Conservation (phyloP, 2,888 invertebrate genomes). For the Zootermopsis nevadensis region DNA sequence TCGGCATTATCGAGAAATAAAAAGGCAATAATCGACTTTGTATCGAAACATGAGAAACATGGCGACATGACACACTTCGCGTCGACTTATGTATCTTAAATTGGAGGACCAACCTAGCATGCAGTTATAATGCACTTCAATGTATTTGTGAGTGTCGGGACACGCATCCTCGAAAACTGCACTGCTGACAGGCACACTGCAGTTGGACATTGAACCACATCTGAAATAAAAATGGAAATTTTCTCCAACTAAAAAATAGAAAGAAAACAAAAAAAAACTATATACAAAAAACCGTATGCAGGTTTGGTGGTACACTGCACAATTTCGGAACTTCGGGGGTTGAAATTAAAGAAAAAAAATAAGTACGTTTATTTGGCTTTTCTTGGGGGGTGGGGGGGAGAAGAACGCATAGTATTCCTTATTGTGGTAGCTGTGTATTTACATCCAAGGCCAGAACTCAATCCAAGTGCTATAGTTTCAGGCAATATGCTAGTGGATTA, state of each 20-base stretch:
- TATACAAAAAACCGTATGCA: neutral
- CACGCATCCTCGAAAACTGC: slow-evolving; percentile 69
- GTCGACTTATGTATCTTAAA: slow-evolving; percentile 5
- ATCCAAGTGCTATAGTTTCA: no score
- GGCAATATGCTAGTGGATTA: neutral
- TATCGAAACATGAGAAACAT: slow-evolving; percentile 1
- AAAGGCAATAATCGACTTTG: neutral
- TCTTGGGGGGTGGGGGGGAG: no score
- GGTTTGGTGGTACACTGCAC: neutral
- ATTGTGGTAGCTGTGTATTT: no score
- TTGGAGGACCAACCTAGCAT: slow-evolving; percentile 55
- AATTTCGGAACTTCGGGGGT: neutral
- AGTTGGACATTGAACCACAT: slow-evolving; percentile 57
- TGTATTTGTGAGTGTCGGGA: slow-evolving; percentile 70
- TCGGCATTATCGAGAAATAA: neutral
- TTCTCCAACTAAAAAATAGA: slow-evolving; percentile 44
- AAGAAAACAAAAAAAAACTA: slow-evolving; percentile 8
- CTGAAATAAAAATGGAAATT: slow-evolving; percentile 53
- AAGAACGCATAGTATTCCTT: neutral
- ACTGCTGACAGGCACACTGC: slow-evolving; percentile 58
- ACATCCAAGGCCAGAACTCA: no score
- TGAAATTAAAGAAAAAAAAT: neutral
- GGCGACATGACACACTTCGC: slow-evolving; percentile 29
- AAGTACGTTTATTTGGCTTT: slow-evolving; percentile 24
- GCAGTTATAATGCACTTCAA: slow-evolving; percentile 71